Base-by-base conservation (phyloP, 2,797 vertebrate species). In the Eulemur coronatus region DNA sequence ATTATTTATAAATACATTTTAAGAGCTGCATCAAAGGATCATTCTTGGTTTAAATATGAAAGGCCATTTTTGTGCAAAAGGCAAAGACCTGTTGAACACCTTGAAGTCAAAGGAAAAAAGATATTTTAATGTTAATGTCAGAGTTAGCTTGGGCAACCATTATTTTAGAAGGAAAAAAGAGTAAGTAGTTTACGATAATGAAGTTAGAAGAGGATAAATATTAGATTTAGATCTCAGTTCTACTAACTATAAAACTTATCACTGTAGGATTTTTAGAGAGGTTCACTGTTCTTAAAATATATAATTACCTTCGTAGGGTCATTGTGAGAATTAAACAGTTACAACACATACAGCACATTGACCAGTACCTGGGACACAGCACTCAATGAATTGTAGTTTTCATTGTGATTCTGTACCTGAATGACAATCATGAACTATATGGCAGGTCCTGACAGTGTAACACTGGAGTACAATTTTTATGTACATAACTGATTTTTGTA, bases 1-100 rank as follows among this genome's bases (percentile, higher is more conserved):
- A 98, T 98, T 98, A 99, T 98, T 98, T 98, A 98, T 98, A 98
- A 98, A 98, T 98, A 97, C 52, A 94, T 84, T 85, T 96, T 98
- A 98, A 98, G 41, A 94, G 94, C 43, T 38, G 46, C 85, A 98
- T 97, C 97, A 98, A 98, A 98, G 82, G 96, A 93, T 95, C 28
- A 41, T 92, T 97, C 94, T 24, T 94, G 81, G 61, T 97, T 98
- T 98, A 96, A 97, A 94, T 97, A 96, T 79, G 94, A 98, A 98
- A 98, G 96, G 48, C 0, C 94, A 95, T 87, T 96, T 95, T 94
- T 96, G 20, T 89, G 97, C 59, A 91, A 73, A 61, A 95, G 84
- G 69, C 93, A 93, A 76, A 97, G 91, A 97, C 97, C 97, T 98
- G 94, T 88, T 97, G 91, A 98, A 97, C 93, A 95, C 6, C 9